These are phyloP conservation scores for Taxidea taxus DNA, from an alignment of 2,113 vertebrate genomes.

Conservation along the genomic window DNA sequence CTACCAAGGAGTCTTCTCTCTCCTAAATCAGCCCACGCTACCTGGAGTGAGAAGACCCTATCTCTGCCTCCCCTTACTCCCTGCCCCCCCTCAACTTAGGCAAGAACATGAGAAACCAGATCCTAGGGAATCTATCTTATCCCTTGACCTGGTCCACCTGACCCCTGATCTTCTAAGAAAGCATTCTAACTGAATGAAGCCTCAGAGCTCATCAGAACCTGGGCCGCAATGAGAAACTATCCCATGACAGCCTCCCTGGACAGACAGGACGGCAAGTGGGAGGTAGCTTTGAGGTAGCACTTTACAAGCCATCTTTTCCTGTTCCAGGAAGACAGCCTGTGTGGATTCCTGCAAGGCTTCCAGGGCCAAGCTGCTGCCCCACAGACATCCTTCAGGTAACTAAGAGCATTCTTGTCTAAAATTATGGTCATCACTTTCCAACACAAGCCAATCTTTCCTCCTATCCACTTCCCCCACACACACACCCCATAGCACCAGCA, in stretches of 20 bases:
- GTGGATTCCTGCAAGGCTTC: background rate
- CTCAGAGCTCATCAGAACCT: background rate
- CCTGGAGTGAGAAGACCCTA: background rate
- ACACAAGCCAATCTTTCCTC: background rate
- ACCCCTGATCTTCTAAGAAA: background rate
- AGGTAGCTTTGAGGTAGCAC: background rate
- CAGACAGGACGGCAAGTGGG: background rate
- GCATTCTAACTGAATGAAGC: conserved; percentile 2
- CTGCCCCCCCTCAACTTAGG: background rate
- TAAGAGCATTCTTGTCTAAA: conserved; percentile 21
- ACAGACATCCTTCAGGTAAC: background rate
- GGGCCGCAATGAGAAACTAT: background rate
- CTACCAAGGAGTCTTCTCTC: background rate
- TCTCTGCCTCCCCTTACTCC: background rate
- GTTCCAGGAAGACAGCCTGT: background rate
- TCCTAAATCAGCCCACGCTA: background rate
- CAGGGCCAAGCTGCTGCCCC: background rate
- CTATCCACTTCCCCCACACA: background rate
- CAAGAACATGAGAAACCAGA: background rate
- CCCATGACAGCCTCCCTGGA: background rate
- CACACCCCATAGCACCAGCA: background rate
- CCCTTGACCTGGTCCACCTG: background rate
- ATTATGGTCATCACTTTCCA: background rate
- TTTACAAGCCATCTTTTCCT: background rate
- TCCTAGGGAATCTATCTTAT: background rate